These are phyloP conservation scores for Antitype chi DNA, from an alignment of 2,888 invertebrate genomes.

Conservation along the genomic window DNA sequence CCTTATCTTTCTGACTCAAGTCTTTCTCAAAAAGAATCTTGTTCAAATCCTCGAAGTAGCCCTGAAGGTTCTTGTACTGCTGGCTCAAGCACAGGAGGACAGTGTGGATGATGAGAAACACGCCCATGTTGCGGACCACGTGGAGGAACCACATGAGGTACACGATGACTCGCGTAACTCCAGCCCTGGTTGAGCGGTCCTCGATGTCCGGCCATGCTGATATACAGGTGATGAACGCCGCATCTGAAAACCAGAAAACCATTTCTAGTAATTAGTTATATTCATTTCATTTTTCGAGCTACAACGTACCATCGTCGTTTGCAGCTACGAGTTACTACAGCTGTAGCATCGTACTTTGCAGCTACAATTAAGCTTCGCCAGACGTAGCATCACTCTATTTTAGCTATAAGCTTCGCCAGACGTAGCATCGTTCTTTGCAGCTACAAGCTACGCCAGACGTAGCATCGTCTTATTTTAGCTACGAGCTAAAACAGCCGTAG, in stretches of 20 bases:
- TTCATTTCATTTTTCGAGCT: not conserved
- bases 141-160: slow-evolving; percentile 38
- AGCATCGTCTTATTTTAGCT: not conserved
- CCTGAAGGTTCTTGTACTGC: slow-evolving; percentile 42
- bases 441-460: not conserved
- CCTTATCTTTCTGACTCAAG: slow-evolving; percentile 34
- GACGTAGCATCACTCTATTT: not conserved
- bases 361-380: not conserved
- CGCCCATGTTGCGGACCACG: slow-evolving; percentile 45
- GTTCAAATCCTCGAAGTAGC: slow-evolving; percentile 34
- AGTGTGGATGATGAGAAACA: slow-evolving; percentile 31
- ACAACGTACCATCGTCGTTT: not conserved
- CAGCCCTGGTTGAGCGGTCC: slow-evolving; percentile 30
- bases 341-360: no score
- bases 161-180: slow-evolving; percentile 19
- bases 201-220: slow-evolving; percentile 41
- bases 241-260: slow-evolving; percentile 27
- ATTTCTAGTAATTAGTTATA: not conserved
- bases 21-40: slow-evolving; percentile 21
- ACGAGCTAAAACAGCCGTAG: not conserved
- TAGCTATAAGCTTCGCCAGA: not conserved
- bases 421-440: not conserved
- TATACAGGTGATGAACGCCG: slow-evolving; percentile 46
- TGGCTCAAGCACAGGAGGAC: slow-evolving; percentile 28
- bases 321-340: not conserved